These are phyloP conservation scores for Porites rus DNA, from an alignment of 92 coral and sea anemone species.

Conservation along the genomic window DNA sequence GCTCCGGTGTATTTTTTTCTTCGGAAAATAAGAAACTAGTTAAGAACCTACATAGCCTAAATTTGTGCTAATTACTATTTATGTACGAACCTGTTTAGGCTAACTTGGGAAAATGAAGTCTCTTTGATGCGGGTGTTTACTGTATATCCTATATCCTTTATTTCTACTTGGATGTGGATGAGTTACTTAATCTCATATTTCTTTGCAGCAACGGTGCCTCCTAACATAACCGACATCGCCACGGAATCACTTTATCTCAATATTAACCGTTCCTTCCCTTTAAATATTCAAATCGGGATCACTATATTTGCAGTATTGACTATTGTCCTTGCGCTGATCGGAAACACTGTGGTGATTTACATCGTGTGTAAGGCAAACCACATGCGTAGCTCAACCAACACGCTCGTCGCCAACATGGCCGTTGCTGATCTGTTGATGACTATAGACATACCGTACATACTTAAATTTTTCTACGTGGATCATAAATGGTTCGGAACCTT, in stretches of 20 bases:
- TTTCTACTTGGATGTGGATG: conserved; percentile 51
- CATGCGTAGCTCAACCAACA: conserved; percentile 81
- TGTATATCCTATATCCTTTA: conserved; percentile 69
- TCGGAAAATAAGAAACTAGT: no score
- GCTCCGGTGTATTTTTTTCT: no score
- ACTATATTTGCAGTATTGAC: conserved; percentile 53
- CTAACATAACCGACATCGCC: conserved; percentile 23
- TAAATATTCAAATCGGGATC: conserved; percentile 57
- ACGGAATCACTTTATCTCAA: neutral
- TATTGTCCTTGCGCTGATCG: conserved; percentile 61
- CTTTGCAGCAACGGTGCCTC: conserved; percentile 2
- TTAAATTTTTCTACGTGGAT: conserved; percentile 64
- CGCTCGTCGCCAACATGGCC: conserved; percentile 81
- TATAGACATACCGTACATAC: conserved; percentile 71
- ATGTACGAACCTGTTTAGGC: no score
- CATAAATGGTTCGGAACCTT: conserved; percentile 74
- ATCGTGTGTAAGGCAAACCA: conserved; percentile 70
- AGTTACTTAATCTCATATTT: no score
- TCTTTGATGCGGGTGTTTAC: no score
- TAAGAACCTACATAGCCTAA: no score
- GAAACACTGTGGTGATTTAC: conserved; percentile 71
- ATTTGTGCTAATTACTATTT: no score
- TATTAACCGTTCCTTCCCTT: conserved; percentile 23
- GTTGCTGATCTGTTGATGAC: conserved; percentile 78
- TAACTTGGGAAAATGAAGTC: no score